phyloP scores from a whole-genome alignment of 2,797 vertebrate genomes.

The Meda fulgida region DNA sequence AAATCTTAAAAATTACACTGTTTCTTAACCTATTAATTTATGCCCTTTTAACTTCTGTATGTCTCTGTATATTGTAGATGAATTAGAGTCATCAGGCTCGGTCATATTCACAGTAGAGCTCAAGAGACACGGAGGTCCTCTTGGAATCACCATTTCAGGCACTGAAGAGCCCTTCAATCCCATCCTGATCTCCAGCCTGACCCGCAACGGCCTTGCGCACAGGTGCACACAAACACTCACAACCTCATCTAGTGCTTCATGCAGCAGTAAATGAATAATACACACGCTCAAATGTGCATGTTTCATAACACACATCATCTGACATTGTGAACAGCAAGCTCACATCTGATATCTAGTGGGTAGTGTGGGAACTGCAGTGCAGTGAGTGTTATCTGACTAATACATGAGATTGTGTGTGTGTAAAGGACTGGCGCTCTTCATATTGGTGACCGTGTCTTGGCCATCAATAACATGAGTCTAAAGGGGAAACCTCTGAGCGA shows the following conservation, averaged over 20 bases:
- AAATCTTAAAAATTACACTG: background rate
- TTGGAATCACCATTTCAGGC: constrained; percentile 98
- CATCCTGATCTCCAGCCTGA: constrained; percentile 95
- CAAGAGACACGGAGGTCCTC: constrained; percentile 92
- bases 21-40: background rate
- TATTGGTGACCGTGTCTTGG: constrained; percentile 91
- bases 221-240: constrained; percentile 75
- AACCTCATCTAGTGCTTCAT: background rate
- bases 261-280: constrained; percentile 59
- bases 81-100: constrained; percentile 93
- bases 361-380: constrained; percentile 23
- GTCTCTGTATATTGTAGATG: constrained; percentile 77
- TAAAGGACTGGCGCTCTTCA: constrained; percentile 96
- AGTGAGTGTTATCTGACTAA: background rate
- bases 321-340: background rate
- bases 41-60: background rate
- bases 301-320: constrained; percentile 6
- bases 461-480: constrained; percentile 93
- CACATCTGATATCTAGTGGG: constrained; percentile 33
- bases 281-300: background rate
- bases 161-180: constrained; percentile 98
- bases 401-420: constrained; percentile 18
- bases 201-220: constrained; percentile 94
- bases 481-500: constrained; percentile 97
- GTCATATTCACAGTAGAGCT: constrained; percentile 97